phyloP scores from a whole-genome alignment of 2,888 invertebrate species.

The Ctenicera cuprea region DNA sequence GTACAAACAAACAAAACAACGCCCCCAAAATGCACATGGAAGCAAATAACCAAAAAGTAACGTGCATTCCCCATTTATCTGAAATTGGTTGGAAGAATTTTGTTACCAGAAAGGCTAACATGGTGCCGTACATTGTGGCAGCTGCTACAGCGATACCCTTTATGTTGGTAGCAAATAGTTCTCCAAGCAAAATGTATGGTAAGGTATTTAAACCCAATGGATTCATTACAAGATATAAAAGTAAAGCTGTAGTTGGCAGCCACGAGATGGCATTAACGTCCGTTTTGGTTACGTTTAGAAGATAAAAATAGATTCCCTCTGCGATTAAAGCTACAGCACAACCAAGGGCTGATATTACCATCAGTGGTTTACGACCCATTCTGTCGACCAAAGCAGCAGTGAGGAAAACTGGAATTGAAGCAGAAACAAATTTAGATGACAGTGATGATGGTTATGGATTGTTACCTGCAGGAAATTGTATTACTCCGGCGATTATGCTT shows the following conservation, averaged over 20 bases:
- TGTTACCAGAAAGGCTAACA: slow-evolving; percentile 76
- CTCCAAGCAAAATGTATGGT: slow-evolving; percentile 79
- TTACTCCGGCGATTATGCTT: slow-evolving; percentile 75
- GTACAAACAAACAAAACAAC: slow-evolving; percentile 75
- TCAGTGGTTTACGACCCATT: slow-evolving; percentile 75
- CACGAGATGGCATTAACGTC: slow-evolving; percentile 71
- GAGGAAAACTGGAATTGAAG: slow-evolving; percentile 19
- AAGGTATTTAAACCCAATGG: slow-evolving; percentile 78
- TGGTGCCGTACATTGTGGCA: slow-evolving; percentile 75
- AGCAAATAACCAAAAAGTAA: slow-evolving; percentile 78
- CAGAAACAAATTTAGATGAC: neutral
- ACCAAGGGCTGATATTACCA: slow-evolving; percentile 75
- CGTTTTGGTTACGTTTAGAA: slow-evolving; percentile 72
- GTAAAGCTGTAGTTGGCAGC: slow-evolving; percentile 75
- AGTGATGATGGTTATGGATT: neutral
- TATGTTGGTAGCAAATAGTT: slow-evolving; percentile 79
- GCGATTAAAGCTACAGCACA: slow-evolving; percentile 74
- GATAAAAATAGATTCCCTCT: slow-evolving; percentile 75
- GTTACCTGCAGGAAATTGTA: slow-evolving; percentile 72
- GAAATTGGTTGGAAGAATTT: slow-evolving; percentile 78
- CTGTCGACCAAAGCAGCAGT: slow-evolving; percentile 71
- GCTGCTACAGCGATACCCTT: slow-evolving; percentile 78
- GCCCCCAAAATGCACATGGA: slow-evolving; percentile 75
- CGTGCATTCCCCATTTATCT: slow-evolving; percentile 75
- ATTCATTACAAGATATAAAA: slow-evolving; percentile 77